These are phyloP conservation scores for Periphyllus acericola DNA, from an alignment of 2,888 invertebrate genomes.

Conservation along the genomic window DNA sequence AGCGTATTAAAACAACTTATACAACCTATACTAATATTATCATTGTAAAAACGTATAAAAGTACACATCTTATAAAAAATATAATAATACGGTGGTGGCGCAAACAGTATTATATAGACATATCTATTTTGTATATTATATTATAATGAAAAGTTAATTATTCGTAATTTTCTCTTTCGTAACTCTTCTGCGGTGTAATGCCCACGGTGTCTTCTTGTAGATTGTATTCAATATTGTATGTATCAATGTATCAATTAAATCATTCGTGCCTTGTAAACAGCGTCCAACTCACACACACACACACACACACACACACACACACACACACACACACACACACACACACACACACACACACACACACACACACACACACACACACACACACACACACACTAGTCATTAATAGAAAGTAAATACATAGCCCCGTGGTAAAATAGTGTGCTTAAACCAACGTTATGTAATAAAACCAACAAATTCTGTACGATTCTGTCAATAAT, in stretches of 20 bases:
- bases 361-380: neutral
- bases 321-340: too few relatives aligned
- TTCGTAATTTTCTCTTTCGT: slow-evolving; percentile 36
- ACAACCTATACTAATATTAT: too few relatives aligned
- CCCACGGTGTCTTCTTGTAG: slow-evolving; percentile 8
- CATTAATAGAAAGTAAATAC: slow-evolving; percentile 40
- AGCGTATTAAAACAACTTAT: neutral
- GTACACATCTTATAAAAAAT: too few relatives aligned
- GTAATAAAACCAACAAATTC: neutral
- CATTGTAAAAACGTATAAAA: too few relatives aligned
- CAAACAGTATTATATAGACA: too few relatives aligned
- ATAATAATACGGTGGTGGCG: neutral
- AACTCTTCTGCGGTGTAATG: neutral
- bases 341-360: too few relatives aligned
- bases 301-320: neutral
- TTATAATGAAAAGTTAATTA: neutral
- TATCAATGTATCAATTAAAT: slow-evolving; percentile 35
- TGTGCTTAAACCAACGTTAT: neutral
- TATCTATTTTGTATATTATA: too few relatives aligned
- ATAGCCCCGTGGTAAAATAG: neutral
- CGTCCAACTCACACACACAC: neutral
- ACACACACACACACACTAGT: neutral
- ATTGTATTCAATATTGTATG: neutral
- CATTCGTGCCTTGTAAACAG: neutral
- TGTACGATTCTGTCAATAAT: neutral